phyloP scores from a whole-genome alignment of 2,113 vertebrate genomes.

The Prolemur simus region DNA sequence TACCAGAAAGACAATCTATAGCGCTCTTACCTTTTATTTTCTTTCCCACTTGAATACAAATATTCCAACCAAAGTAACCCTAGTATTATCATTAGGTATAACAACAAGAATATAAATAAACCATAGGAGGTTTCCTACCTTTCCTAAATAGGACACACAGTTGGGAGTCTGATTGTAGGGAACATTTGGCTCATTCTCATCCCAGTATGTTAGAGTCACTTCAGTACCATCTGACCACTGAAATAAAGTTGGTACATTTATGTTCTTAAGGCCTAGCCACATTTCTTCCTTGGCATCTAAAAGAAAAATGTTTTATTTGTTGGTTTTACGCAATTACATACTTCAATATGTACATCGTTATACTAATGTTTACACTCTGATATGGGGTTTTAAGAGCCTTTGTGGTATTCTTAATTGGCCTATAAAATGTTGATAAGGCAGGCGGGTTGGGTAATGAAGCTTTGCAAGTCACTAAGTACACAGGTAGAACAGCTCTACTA shows the following conservation, averaged over 20 bases:
- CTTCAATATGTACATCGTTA: background rate
- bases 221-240: conserved; percentile 88
- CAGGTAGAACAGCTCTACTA: background rate
- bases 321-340: background rate
- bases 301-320: conserved; percentile 64
- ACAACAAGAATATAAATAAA: conserved; percentile 46
- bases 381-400: background rate
- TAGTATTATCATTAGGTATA: background rate
- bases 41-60: conserved; percentile 34
- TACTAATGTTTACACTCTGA: conserved; percentile 26
- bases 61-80: background rate
- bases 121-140: conserved; percentile 83
- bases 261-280: conserved; percentile 91
- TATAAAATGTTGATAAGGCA: background rate
- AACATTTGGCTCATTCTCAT: conserved; percentile 88
- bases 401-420: background rate
- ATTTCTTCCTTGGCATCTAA: conserved; percentile 84
- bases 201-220: conserved; percentile 93
- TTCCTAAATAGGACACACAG: conserved; percentile 91
- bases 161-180: conserved; percentile 82
- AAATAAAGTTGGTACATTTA: conserved; percentile 83
- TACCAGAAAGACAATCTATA: background rate
- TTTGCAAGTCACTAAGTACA: background rate
- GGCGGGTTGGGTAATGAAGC: background rate
- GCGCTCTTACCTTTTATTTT: background rate